Conservation (phyloP, 2,797 vertebrate genomes). For the Thalassophryne amazonica region DNA sequence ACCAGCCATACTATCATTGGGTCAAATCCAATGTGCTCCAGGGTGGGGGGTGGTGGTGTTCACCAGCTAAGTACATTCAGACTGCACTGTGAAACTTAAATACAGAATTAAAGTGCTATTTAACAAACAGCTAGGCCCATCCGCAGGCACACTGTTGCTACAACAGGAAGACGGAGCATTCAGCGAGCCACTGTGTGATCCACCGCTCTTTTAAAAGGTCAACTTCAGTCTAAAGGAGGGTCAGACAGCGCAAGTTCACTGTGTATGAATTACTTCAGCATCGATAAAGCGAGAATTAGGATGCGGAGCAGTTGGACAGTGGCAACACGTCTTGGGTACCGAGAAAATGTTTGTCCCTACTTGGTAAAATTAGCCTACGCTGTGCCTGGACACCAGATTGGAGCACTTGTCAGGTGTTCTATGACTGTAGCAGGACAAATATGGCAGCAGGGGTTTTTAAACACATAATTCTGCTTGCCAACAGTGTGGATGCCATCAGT, state of each 20-base stretch:
- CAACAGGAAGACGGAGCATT: constrained; percentile 34
- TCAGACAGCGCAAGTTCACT: constrained; percentile 41
- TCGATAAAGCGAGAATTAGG: constrained; percentile 40
- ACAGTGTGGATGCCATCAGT: constrained; percentile 29
- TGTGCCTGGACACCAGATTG: constrained; percentile 46
- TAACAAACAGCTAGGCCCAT: constrained; percentile 20
- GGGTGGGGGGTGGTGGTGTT: not conserved
- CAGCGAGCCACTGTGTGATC: constrained; percentile 34
- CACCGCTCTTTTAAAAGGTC: constrained; percentile 17
- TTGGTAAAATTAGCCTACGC: constrained; percentile 66
- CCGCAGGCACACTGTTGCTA: constrained; percentile 14
- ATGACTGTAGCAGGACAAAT: constrained; percentile 14
- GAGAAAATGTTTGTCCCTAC: constrained; percentile 54
- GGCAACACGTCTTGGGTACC: constrained; percentile 51
- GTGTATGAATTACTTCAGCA: constrained; percentile 38
- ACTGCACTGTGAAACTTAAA: constrained; percentile 41
- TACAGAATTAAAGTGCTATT: constrained; percentile 68
- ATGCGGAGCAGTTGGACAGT: constrained; percentile 31
- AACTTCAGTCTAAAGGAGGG: constrained; percentile 29
- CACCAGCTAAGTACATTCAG: constrained; percentile 24
- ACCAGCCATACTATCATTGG: not conserved
- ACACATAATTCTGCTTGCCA: constrained; percentile 12
- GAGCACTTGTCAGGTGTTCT: constrained; percentile 24
- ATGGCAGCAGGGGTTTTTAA: constrained; percentile 22
- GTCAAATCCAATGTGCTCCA: constrained; percentile 5